phyloP scores from a whole-genome alignment of 2,888 invertebrate genomes.

The Micoletzkya japonica region DNA sequence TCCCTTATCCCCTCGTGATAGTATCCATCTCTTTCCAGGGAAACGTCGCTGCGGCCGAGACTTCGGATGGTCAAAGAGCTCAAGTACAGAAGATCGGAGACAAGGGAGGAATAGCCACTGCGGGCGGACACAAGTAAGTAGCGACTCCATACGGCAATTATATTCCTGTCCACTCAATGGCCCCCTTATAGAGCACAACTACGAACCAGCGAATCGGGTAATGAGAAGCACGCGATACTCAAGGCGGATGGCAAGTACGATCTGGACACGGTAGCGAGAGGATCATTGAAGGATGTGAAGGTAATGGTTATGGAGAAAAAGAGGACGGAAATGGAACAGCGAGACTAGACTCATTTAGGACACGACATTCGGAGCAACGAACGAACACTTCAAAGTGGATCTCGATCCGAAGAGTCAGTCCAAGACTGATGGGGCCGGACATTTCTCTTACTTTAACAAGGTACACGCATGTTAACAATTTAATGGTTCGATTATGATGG shows the following conservation, averaged over 20 bases:
- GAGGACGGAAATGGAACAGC: neutral
- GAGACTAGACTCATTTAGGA: conserved; percentile 44
- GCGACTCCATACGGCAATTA: neutral
- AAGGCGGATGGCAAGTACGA: conserved; percentile 63
- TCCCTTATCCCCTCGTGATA: neutral
- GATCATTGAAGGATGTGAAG: conserved; percentile 46
- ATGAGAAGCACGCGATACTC: conserved; percentile 53
- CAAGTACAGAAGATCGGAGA: conserved; percentile 63
- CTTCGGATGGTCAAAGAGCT: conserved; percentile 58
- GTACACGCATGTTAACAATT: conserved; percentile 33
- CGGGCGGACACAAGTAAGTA: conserved; percentile 59
- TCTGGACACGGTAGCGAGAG: conserved; percentile 57
- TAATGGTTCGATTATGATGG: conserved; percentile 3
- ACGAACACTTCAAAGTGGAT: conserved; percentile 59
- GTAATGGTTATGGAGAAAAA: too few species aligned
- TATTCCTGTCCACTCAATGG: too few species aligned
- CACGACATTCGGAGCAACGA: conserved; percentile 56
- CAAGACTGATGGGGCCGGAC: conserved; percentile 56
- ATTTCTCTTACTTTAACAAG: conserved; percentile 53
- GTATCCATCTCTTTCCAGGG: conserved; percentile 32
- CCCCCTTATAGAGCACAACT: conserved; percentile 55
- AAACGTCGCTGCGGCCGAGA: conserved; percentile 62
- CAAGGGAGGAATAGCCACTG: conserved; percentile 61
- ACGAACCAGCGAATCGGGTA: conserved; percentile 50
- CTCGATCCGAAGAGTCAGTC: conserved; percentile 55